A percentile compares a stretch with the other conserved stretches of the same genome.
Conservation (phyloP, 2,113 vertebrate species). For the Brachyistius frenatus region DNA sequence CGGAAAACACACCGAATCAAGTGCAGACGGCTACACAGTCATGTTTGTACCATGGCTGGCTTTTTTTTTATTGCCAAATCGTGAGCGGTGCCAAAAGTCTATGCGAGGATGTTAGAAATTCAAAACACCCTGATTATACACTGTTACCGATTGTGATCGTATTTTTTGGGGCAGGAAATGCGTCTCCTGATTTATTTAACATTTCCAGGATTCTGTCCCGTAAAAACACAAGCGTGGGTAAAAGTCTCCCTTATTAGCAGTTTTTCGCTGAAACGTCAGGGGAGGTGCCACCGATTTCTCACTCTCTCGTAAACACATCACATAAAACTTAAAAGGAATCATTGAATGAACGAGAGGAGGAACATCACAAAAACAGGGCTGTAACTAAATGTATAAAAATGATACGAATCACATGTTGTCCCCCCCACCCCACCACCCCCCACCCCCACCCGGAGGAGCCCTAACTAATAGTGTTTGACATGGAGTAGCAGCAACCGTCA, state of each 20-base stretch:
- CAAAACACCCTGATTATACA: neutral
- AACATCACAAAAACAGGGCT: neutral
- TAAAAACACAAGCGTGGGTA: neutral
- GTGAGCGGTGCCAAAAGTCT: neutral
- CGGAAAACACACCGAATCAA: slow-evolving; percentile 32
- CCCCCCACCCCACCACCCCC: neutral
- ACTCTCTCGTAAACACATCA: neutral
- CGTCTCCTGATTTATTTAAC: neutral
- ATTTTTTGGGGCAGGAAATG: neutral
- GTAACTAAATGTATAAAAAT: neutral
- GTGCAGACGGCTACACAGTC: slow-evolving; percentile 26
- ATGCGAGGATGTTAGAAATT: neutral
- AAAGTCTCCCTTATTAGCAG: neutral
- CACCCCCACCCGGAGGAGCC: neutral
- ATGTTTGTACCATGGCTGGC: neutral
- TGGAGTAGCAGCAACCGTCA: neutral
- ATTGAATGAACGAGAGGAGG: neutral
- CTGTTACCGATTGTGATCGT: neutral
- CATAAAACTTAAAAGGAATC: neutral
- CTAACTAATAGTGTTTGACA: neutral
- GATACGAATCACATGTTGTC: neutral
- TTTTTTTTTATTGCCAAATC: slow-evolving; percentile 21
- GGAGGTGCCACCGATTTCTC: neutral
- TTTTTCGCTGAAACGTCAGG: neutral
- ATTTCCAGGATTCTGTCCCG: neutral